Conservation (phyloP, 2,888 invertebrate species). For the Drosophila emarginata region DNA sequence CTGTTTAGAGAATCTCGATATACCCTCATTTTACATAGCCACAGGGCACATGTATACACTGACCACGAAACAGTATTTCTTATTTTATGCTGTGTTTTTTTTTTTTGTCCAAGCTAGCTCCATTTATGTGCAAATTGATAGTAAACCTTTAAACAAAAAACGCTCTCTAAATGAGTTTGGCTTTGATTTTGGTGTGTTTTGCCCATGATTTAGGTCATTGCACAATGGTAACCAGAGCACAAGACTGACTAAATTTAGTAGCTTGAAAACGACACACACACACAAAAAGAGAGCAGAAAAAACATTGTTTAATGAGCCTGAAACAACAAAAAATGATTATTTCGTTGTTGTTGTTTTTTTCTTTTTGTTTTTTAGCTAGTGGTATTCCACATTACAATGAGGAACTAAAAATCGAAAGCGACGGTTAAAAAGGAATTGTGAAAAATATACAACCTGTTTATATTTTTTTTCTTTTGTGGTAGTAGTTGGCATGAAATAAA, state of each 20-base stretch:
- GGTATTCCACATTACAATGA: slow-evolving; percentile 8
- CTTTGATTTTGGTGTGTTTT: slow-evolving; percentile 44
- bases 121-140: slow-evolving; percentile 70
- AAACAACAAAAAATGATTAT: slow-evolving; percentile 7
- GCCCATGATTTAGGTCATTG: slow-evolving; percentile 73
- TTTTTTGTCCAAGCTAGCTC: slow-evolving; percentile 17
- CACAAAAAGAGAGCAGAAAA: slow-evolving; percentile 15
- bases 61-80: slow-evolving; percentile 9
- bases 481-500: not conserved
- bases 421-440: slow-evolving; percentile 4
- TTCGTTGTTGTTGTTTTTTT: slow-evolving; percentile 14
- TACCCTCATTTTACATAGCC: not conserved
- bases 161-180: slow-evolving; percentile 46
- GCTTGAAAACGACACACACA: slow-evolving; percentile 34
- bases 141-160: slow-evolving; percentile 29
- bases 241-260: slow-evolving; percentile 62
- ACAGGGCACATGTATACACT: not conserved
- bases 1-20: not conserved
- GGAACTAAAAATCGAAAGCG: slow-evolving; percentile 9
- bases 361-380: slow-evolving; percentile 15
- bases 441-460: slow-evolving; percentile 5
- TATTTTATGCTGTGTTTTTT: not conserved
- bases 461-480: not conserved
- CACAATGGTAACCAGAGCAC: slow-evolving; percentile 74
- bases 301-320: slow-evolving; percentile 19